Base-by-base conservation (phyloP, 2,888 invertebrate species). In the Leptopilina drosophilae region DNA sequence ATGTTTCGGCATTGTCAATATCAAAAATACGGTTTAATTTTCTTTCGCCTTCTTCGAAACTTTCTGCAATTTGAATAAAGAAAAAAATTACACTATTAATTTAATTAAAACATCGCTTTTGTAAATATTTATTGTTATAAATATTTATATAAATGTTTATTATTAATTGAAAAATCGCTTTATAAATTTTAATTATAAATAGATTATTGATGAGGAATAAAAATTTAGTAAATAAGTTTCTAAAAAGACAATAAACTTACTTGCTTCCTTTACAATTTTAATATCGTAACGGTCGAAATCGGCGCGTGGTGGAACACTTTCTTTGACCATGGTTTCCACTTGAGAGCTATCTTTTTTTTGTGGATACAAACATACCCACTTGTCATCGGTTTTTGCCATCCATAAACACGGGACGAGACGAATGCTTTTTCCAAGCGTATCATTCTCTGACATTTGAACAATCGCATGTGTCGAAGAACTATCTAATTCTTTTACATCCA, bases 361-460 rank as follows among this genome's bases (percentile, higher is more conserved):
- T 49, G 67, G 67, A 26, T 53, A 69, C 12, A 69, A 53, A 15
- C 67, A 69, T 46, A 69, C 49, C 67, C 67, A 69, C 53, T 69
- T 49, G 12, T 49, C 67, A 20, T 53, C 20, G 20, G 49, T 49
- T 26, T 69, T 69, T 15, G 46, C 67, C 11, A 69, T 20, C 49
- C 67, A 69, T 69, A 53, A 69, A 69, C 67, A 26, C 2, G 67
- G 67, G 49, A 69, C 67, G 26, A 69, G 67, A n/a, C 67, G 67
- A 26, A 69, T 69, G 12, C 49, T 14, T 69, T 20, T 46, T 53
- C 49, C 67, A 20, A 46, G 46, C 26, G 49, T 20, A 12, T 49
- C 67, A 53, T 12, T 12, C 20, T n/a, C 67, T 49, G 49, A 20
- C 20, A 69, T 49, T 12, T 69, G 67, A 69, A 69, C 49, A 20